Evolutionary conservation across 2,888 invertebrate genomes (phyloP), one percentile per base, ranked within the genome.

Genomic region (Lithodes maja): DNA sequence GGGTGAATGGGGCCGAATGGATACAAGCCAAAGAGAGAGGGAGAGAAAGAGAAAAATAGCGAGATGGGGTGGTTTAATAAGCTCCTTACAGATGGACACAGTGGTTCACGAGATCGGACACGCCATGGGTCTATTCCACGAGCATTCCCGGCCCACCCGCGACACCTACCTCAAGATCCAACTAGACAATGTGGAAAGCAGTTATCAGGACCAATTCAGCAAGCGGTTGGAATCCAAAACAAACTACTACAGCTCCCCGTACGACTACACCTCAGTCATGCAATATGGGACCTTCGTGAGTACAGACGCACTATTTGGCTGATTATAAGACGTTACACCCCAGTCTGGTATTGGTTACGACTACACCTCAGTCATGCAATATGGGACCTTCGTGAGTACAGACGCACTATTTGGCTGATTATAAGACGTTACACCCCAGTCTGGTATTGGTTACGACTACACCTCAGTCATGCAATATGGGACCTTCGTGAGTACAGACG

Each of bases 91-190:
- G 52, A 9, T 83, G 17, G 87, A 81, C 17, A 69, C 50, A 17
- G 79, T 87, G n/a, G 83, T 83, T 33, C 87, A 87, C 53, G 87
- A 87, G 79, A 83, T 87, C 78, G 87, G 87, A 1, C 87, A 87
- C 79, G 87, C 87, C n/a, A 53, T 83, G 2, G 87, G 87, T 77
- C 71, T 87, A 52, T 78, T 15, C 52, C 87, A 87, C 87, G 83
- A 83, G 55, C 87, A 87, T 69, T 83, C 83, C 3, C 78, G 83
- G 12, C 49, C 83, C 61, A 68, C 55, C 33, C 50, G 87, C 0
- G 79, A 83, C 83, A 52, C 15, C 54, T 69, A 83, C 79, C 12
- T 78, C 5, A 2, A 5, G 1, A 9, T 85, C 78, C 7, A 54
- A 1, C 3, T 7, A 5, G 71, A 15, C 2, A 83, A 85, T 49